A percentile compares a stretch with the other conserved stretches of the same genome.
phyloP scores from a whole-genome alignment of 2,888 invertebrate species.

The Hipparchia semele region DNA sequence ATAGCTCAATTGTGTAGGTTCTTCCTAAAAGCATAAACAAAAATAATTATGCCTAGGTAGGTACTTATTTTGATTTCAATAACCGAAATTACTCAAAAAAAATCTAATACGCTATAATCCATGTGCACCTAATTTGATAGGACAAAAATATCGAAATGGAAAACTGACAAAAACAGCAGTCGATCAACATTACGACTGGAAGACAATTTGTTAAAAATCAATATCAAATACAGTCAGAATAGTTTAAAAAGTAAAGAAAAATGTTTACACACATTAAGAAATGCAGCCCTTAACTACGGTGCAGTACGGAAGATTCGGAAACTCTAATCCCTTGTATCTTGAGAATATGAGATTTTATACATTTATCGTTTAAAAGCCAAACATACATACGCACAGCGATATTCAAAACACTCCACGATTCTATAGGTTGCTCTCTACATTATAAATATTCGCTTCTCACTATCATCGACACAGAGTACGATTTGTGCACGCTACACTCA shows the following conservation, averaged over 20 bases:
- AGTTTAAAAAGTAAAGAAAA: conserved; percentile 24
- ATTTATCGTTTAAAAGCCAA: conserved; percentile 69
- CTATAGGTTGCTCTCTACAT: conserved; percentile 73
- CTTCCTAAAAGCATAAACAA: neutral
- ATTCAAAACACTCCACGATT: conserved; percentile 70
- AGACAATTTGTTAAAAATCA: conserved; percentile 59
- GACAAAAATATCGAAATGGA: conserved; percentile 47
- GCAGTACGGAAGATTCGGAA: conserved; percentile 60
- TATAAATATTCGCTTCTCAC: conserved; percentile 63
- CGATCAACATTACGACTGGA: conserved; percentile 64
- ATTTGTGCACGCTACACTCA: conserved; percentile 79
- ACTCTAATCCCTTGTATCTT: conserved; percentile 71
- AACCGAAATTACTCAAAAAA: neutral
- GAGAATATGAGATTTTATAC: conserved; percentile 66
- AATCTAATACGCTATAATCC: conserved; percentile 1
- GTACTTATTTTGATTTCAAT: neutral
- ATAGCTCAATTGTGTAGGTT: no score
- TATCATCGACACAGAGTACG: conserved; percentile 67
- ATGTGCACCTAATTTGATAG: conserved; percentile 9
- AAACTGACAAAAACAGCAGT: conserved; percentile 51
- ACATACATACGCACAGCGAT: conserved; percentile 74
- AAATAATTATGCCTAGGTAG: neutral
- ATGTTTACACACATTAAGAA: conserved; percentile 38
- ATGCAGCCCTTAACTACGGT: conserved; percentile 58
- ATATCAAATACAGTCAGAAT: conserved; percentile 28